Evolutionary conservation across 2,888 invertebrate genomes (phyloP), one percentile per base, ranked within the genome.

Genomic region (Drosophila hamatofila): DNA sequence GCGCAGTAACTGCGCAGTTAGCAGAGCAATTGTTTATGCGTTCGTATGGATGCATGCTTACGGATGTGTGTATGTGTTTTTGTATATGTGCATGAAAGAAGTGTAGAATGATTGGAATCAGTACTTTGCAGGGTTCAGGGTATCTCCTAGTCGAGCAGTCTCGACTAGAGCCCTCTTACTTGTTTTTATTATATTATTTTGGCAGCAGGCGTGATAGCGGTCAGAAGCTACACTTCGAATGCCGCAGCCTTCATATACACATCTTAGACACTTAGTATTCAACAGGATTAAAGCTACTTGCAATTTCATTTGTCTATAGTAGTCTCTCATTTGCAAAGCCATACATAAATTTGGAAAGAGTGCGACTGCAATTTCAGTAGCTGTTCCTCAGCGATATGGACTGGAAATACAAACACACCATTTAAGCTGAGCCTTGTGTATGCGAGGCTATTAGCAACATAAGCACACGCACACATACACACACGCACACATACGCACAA

Each of bases 361-460:
- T 49, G 14, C n/a, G 7, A 30, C 3, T 49, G 8, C 0, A 49
- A 14, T 33, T 11, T n/a, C 2, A 46, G 7, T n/a, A 14, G 12
- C 18, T n/a, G 16, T 11, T n/a, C 11, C 4, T 9, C 18, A 21
- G 42, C 12, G 12, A 21, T 21, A 42, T 23, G 4, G 23, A 27
- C 21, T 42, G 23, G 9, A 44, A 49, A 21, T 21, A 21, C 37
- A 48, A 25, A 33, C 46, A 49, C 33, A 23, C 56, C 71, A 42
- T 66, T 58, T 33, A 33, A 9, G n/a, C 42, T 21, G 23, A 8
- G n/a, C 21, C 42, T 16, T 11, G 16, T 39, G n/a, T 39, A 18
- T 27, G 54, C 12, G 39, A 8, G 39, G 12, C 23, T 54, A 18
- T 54, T 54, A 39, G 39, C 30, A 12, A 49, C 30, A 30, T 5